Conservation (phyloP, 2,113 vertebrate species). For the Zingel zingel region DNA sequence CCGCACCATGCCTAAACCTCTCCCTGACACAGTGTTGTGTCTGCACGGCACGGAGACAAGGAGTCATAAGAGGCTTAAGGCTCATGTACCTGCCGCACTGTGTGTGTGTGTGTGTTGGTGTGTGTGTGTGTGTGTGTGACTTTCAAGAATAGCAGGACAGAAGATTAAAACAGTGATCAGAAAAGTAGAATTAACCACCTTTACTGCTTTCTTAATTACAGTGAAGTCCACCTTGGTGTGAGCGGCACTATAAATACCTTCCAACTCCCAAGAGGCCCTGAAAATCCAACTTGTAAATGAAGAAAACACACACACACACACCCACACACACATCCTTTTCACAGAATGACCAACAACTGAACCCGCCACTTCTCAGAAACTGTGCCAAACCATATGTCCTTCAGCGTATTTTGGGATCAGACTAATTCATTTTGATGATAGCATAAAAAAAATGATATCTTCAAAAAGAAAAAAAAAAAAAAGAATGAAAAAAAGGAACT, state of each 20-base stretch:
- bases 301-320: constrained; percentile 28
- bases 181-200: constrained; percentile 79
- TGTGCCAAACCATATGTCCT: constrained; percentile 80
- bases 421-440: constrained; percentile 85
- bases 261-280: constrained; percentile 62
- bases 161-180: constrained; percentile 63
- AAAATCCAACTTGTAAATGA: constrained; percentile 63
- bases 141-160: constrained; percentile 44
- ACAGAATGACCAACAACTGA: constrained; percentile 72
- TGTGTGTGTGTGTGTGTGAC: constrained; percentile 37
- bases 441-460: constrained; percentile 73
- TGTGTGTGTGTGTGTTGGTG: neutral
- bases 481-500: constrained; percentile 17
- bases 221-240: constrained; percentile 74
- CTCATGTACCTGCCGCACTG: constrained; percentile 62
- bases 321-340: constrained; percentile 32
- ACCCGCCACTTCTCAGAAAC: constrained; percentile 69
- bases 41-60: constrained; percentile 75
- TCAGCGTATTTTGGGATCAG: constrained; percentile 76
- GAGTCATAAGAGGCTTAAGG: constrained; percentile 82
- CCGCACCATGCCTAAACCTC: constrained; percentile 83
- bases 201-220: constrained; percentile 78
- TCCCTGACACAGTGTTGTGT: constrained; percentile 79
- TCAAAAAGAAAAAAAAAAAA: constrained; percentile 45
- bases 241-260: constrained; percentile 74